Percentiles rank a stretch among this genome's conserved stretches.
Conservation (phyloP, 2,888 invertebrate genomes). For the Smittia sp. region DNA sequence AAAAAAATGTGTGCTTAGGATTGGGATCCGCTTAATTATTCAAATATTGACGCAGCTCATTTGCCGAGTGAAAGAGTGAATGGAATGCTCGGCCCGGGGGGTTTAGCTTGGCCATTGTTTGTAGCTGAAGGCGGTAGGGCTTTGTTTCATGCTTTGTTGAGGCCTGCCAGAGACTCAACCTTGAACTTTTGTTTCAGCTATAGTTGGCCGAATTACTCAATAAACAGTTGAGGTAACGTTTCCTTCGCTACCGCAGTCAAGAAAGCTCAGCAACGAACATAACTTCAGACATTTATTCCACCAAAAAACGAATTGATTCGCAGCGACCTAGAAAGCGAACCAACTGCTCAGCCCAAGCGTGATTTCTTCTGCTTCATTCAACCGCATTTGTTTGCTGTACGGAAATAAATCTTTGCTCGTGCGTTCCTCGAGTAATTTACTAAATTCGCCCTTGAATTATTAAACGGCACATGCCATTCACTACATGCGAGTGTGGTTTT, state of each 20-base stretch:
- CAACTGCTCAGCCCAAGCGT: too few species aligned
- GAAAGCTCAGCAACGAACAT: too few species aligned
- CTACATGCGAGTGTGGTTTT: not conserved
- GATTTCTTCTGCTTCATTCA: not conserved
- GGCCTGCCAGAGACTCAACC: too few species aligned
- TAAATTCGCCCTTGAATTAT: conserved; percentile 14
- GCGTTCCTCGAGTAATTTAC: conserved; percentile 1
- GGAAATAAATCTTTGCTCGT: not conserved
- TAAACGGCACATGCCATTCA: not conserved
- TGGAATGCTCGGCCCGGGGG: too few species aligned
- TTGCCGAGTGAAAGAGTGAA: not conserved
- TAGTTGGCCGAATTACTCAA: too few species aligned
- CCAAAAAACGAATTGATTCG: too few species aligned
- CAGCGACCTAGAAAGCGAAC: too few species aligned
- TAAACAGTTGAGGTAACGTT: too few species aligned
- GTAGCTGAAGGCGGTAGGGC: not conserved
- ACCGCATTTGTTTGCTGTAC: conserved; percentile 13
- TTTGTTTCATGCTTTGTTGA: not conserved
- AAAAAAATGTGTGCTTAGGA: conserved; percentile 2
- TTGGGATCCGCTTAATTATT: not conserved
- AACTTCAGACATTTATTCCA: too few species aligned
- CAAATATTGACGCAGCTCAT: not conserved
- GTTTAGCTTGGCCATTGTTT: not conserved
- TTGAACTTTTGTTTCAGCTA: too few species aligned
- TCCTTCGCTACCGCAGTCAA: too few species aligned